Evolutionary conservation across 1,140 invertebrate species (phyloP).

Genomic region (Megathymus violae): DNA sequence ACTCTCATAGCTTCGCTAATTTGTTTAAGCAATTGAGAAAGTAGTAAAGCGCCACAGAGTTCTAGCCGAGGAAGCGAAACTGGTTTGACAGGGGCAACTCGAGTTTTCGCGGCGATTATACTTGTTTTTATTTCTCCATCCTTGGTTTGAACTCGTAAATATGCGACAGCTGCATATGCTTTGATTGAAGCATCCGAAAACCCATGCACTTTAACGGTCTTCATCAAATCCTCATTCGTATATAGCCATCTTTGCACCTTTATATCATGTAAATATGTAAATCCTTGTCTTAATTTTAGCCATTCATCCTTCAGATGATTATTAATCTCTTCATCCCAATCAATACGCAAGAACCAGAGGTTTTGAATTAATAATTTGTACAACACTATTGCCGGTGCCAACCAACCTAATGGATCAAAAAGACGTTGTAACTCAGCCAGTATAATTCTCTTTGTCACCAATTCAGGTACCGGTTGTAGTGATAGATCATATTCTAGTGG

Average conservation of each 20-base stretch:
- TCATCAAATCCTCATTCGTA: neutral
- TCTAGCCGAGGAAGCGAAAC: slow-evolving; percentile 19
- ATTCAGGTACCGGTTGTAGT: neutral
- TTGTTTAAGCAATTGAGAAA: slow-evolving; percentile 14
- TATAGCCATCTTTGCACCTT: slow-evolving; percentile 8
- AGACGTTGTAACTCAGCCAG: slow-evolving; percentile 17
- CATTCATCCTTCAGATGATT: neutral
- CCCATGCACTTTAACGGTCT: neutral
- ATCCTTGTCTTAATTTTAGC: slow-evolving; percentile 7
- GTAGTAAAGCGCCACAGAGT: slow-evolving; percentile 5
- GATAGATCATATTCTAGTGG: slow-evolving; percentile 9
- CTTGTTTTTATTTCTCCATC: slow-evolving; percentile 18
- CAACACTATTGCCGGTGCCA: slow-evolving; percentile 8
- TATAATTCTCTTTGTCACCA: slow-evolving; percentile 18
- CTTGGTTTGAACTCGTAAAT: slow-evolving; percentile 6
- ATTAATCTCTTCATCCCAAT: slow-evolving; percentile 15
- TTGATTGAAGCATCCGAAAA: slow-evolving; percentile 3
- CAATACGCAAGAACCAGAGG: slow-evolving; percentile 5
- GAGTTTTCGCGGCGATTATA: slow-evolving; percentile 5
- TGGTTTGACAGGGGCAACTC: slow-evolving; percentile 19
- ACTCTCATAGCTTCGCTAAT: slow-evolving; percentile 34
- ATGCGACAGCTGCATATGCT: slow-evolving; percentile 12
- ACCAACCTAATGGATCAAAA: slow-evolving; percentile 23
- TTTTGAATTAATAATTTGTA: slow-evolving; percentile 16
- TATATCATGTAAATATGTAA: neutral